These are phyloP conservation scores for Alviniconcha marisindica DNA, from an alignment of 1,140 invertebrate genomes.

Conservation along the genomic window DNA sequence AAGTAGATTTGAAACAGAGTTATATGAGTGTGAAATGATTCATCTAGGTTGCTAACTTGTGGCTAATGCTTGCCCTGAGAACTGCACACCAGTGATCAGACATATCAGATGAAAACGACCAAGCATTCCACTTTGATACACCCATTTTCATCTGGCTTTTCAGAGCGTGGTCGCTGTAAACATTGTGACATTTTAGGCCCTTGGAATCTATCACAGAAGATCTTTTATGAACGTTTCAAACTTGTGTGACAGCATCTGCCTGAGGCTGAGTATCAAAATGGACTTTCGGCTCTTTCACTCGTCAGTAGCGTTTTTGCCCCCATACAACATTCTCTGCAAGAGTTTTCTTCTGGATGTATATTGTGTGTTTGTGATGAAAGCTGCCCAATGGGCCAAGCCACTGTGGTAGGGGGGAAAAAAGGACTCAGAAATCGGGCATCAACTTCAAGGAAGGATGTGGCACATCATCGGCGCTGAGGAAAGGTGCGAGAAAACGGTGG, in stretches of 20 bases:
- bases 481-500: too few relatives aligned
- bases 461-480: too few relatives aligned
- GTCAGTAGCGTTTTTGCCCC: background rate
- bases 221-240: too few relatives aligned
- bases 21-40: too few relatives aligned
- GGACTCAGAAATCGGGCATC: background rate
- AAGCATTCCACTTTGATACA: slow-evolving; percentile 33
- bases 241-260: too few relatives aligned
- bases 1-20: too few relatives aligned
- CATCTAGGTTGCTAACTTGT: background rate
- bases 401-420: slow-evolving; percentile 12
- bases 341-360: slow-evolving; percentile 17
- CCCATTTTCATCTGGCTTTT: slow-evolving; percentile 37
- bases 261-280: too few relatives aligned
- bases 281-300: background rate
- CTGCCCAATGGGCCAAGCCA: background rate
- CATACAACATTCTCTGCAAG: background rate
- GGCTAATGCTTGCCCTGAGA: slow-evolving; percentile 15
- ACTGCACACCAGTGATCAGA: slow-evolving; percentile 34
- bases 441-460: too few relatives aligned
- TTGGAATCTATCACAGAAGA: too few relatives aligned
- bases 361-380: slow-evolving; percentile 9
- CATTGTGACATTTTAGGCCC: too few relatives aligned
- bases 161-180: background rate
- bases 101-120: slow-evolving; percentile 41